These are phyloP conservation scores for Mimumesa dahlbomi DNA, from an alignment of 2,888 invertebrate genomes.

Conservation along the genomic window DNA sequence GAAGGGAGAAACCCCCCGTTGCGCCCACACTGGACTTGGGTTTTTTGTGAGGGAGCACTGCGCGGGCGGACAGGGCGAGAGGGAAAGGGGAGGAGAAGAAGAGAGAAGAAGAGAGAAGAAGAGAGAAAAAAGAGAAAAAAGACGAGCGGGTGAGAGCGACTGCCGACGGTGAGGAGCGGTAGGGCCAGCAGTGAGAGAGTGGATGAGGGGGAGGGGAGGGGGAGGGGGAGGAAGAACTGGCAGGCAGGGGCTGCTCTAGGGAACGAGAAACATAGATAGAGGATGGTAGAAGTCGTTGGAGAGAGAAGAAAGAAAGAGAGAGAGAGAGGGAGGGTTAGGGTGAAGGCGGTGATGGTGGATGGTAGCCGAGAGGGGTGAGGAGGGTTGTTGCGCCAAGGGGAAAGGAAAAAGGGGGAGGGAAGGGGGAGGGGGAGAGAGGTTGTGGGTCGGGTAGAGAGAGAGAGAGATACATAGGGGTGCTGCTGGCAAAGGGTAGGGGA, in stretches of 20 bases:
- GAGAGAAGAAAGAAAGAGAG: constrained; percentile 32
- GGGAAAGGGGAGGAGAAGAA: constrained; percentile 11
- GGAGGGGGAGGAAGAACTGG: constrained; percentile 51
- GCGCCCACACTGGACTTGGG: constrained; percentile 78
- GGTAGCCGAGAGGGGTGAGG: constrained; percentile 37
- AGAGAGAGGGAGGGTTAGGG: constrained; percentile 53
- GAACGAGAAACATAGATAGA: constrained; percentile 67
- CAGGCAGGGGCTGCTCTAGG: constrained; percentile 67
- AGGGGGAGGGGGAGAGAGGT: constrained; percentile 23
- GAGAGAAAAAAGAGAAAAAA: constrained; percentile 14
- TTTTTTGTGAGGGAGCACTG: constrained; percentile 70
- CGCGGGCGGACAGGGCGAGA: constrained; percentile 44
- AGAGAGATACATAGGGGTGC: constrained; percentile 77
- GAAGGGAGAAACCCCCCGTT: constrained; percentile 74
- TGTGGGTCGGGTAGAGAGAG: constrained; percentile 54
- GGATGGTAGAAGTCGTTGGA: constrained; percentile 41
- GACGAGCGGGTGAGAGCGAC: constrained; percentile 36
- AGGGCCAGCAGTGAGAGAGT: constrained; percentile 15
- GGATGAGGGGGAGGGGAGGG: constrained; percentile 13
- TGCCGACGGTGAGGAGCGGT: constrained; percentile 48
- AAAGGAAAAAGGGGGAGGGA: constrained; percentile 32
- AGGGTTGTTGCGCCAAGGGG: constrained; percentile 43
- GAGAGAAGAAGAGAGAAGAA: constrained; percentile 19
- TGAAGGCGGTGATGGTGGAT: constrained; percentile 57
- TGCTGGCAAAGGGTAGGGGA: constrained; percentile 73